Evolutionary conservation across 2,888 invertebrate species (phyloP), one percentile per base, ranked within the genome.

Genomic region (Hydrotaea cyrtoneurina): DNA sequence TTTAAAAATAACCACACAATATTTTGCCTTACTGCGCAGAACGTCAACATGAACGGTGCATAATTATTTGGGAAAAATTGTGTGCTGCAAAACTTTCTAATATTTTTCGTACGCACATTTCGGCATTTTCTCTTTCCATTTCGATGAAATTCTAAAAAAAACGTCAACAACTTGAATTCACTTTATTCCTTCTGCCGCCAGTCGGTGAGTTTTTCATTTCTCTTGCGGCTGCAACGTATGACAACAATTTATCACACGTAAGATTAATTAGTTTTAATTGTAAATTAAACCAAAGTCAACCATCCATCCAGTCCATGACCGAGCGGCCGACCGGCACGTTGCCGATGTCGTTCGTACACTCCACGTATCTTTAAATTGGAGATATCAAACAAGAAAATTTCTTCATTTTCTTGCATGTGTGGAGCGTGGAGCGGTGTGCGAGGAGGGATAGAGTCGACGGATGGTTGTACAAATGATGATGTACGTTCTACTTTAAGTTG

Each of bases 381-480:
- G 69, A 46, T 66, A 21, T 21, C 66, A 66, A 2, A 43, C 19
- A 26, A 26, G 13, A 11, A 66, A 66, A 39, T 39, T 43, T 66
- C 66, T 66, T 39, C 13, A 59, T 59, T 59, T 59, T 23, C 26
- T 26, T 8, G 26, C 26, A 23, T 26, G 59, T 26, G 23, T 23
- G 26, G 13, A 5, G 21, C 0, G 23, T 26, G 59, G 23, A 21
- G 21, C 0, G 13, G 59, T 13, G 13, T n/a, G n/a, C n/a, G n/a
- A n/a, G 31, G 31, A 31, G 31, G 31, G 7, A 31, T 2, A 4
- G 3, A 31, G 31, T 31, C 31, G 31, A 26, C 7, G 23, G 15
- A 31, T n/a, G 13, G 66, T 84, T 73, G 75, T 81, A 80, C 73
- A 74, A 83, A 77, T 77, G 39, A 84, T 85, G 85, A 82, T 66